Evolutionary conservation across 1,140 invertebrate species (phyloP).

Genomic region (Anadara kagoshimensis): DNA sequence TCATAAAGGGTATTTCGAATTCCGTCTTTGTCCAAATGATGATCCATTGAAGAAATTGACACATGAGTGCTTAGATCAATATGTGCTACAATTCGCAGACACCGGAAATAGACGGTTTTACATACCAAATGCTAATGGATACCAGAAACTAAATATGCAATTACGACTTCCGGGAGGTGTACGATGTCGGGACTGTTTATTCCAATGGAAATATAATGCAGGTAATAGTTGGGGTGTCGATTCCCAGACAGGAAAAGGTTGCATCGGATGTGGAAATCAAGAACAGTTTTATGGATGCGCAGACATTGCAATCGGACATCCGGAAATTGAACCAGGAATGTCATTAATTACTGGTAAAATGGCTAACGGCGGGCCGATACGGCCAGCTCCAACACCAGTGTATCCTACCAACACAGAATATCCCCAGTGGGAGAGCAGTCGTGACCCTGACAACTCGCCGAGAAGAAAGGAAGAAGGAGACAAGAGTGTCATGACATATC

Average conservation of each 20-base stretch:
- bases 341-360: slow-evolving; percentile 32
- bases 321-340: slow-evolving; percentile 44
- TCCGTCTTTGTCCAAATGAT: slow-evolving; percentile 84
- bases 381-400: slow-evolving; percentile 27
- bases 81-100: slow-evolving; percentile 46
- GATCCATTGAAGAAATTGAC: slow-evolving; percentile 57
- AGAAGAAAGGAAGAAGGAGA: neutral
- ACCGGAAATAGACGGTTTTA: slow-evolving; percentile 38
- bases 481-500: neutral
- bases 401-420: neutral
- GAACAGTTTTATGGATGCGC: slow-evolving; percentile 70
- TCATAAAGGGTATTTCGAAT: slow-evolving; percentile 87
- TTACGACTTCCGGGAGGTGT: slow-evolving; percentile 61
- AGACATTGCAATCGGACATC: slow-evolving; percentile 65
- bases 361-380: slow-evolving; percentile 6
- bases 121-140: slow-evolving; percentile 38
- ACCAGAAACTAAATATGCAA: slow-evolving; percentile 46
- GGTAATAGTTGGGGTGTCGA: slow-evolving; percentile 70
- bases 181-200: slow-evolving; percentile 66
- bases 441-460: neutral
- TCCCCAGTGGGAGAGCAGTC: slow-evolving; percentile 11
- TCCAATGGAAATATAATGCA: slow-evolving; percentile 72
- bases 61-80: slow-evolving; percentile 57
- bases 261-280: slow-evolving; percentile 65
- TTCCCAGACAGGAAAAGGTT: slow-evolving; percentile 45